These are phyloP conservation scores for Aphyosemion australe DNA, from an alignment of 2,113 vertebrate species.

Conservation along the genomic window DNA sequence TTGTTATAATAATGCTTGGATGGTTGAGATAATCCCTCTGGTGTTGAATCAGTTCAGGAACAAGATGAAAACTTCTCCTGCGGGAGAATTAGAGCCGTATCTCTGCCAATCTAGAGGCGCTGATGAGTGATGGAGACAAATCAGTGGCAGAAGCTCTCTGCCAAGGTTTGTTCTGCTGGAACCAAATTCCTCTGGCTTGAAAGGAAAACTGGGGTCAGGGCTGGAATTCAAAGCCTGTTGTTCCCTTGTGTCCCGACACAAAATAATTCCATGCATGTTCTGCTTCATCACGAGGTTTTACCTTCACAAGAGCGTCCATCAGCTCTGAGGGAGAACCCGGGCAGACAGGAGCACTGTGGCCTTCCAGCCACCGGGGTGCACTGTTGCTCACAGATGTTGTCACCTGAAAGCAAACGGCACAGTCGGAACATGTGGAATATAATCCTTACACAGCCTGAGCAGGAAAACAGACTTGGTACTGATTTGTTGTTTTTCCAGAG, in stretches of 20 bases:
- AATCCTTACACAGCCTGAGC: too few relatives aligned
- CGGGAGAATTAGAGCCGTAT: slow-evolving; percentile 49
- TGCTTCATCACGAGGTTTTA: slow-evolving; percentile 34
- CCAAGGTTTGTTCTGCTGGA: slow-evolving; percentile 44
- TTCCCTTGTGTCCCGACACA: slow-evolving; percentile 3
- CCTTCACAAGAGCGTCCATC: slow-evolving; percentile 87
- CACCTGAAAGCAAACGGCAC: slow-evolving; percentile 69
- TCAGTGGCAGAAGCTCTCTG: slow-evolving; percentile 22
- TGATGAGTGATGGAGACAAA: slow-evolving; percentile 52
- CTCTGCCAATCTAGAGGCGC: slow-evolving; percentile 49
- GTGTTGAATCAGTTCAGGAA: slow-evolving; percentile 7
- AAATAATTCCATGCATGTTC: slow-evolving; percentile 3
- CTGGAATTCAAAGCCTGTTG: slow-evolving; percentile 1
- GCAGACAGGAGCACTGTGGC: slow-evolving; percentile 84
- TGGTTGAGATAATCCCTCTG: slow-evolving; percentile 29
- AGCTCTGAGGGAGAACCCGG: slow-evolving; percentile 83
- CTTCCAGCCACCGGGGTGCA: slow-evolving; percentile 76
- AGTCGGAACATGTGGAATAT: too few relatives aligned
- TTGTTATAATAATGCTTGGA: slow-evolving; percentile 35
- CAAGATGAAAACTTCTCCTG: slow-evolving; percentile 30
- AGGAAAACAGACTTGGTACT: too few relatives aligned
- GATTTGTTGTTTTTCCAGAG: too few relatives aligned
- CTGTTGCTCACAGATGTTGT: slow-evolving; percentile 84
- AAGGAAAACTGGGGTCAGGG: slow-evolving; percentile 3
- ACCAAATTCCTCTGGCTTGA: slow-evolving; percentile 37